Conservation (phyloP, 2,888 invertebrate genomes). For the Imbricaverruca yamaguchii region DNA sequence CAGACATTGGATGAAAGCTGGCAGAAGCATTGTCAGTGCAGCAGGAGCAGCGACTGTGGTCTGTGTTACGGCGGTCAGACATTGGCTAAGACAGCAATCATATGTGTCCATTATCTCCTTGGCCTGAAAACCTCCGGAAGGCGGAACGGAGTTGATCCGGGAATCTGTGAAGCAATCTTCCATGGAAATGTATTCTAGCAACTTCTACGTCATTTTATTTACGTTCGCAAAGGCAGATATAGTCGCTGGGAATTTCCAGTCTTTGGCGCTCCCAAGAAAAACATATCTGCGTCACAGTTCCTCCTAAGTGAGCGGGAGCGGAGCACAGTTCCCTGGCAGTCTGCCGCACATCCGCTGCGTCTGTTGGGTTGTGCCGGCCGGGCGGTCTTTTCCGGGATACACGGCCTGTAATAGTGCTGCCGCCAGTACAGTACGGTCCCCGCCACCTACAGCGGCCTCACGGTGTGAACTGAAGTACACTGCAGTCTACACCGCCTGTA, state of each 20-base stretch:
- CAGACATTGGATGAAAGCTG: too few species aligned
- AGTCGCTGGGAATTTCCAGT: neutral
- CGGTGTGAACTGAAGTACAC: neutral
- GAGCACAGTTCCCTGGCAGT: neutral
- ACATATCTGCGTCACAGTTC: neutral
- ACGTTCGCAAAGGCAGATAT: neutral
- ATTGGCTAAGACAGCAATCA: neutral
- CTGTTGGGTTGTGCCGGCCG: neutral
- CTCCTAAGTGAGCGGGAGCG: neutral
- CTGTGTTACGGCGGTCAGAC: too few species aligned
- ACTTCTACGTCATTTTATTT: neutral
- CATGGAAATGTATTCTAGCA: neutral
- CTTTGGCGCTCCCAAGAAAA: neutral
- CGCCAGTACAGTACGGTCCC: too few species aligned
- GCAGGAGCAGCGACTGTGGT: too few species aligned
- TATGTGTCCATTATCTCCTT: neutral
- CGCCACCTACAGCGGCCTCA: neutral
- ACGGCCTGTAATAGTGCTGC: too few species aligned
- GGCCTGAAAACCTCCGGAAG: neutral
- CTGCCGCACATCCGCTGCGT: neutral
- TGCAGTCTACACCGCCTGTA: neutral
- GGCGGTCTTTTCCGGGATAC: neutral
- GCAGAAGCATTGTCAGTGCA: too few species aligned
- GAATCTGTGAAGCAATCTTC: neutral
- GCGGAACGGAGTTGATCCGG: too few species aligned